Base-by-base conservation (phyloP, 2,888 invertebrate species). In the Choreutis nemorana region DNA sequence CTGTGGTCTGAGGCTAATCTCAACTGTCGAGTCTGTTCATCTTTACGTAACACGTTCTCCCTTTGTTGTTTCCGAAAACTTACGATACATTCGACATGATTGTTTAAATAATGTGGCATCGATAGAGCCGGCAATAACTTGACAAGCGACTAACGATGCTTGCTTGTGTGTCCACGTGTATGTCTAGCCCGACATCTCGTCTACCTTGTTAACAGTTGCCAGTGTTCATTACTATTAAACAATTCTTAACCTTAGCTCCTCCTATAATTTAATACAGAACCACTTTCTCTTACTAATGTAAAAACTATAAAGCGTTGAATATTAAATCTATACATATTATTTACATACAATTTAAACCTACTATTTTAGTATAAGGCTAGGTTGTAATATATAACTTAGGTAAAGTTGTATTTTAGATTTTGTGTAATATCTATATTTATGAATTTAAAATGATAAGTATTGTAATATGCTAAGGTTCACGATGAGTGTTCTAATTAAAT, bases 351-450 rank as follows among this genome's bases (percentile, higher is more conserved):
- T 55, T 49, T 66, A 63, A 62, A 62, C 46, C 60, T 67, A 73
- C 63, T 71, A 70, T 67, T 55, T 68, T 66, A 57, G 41, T 60
- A 32, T 73, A 70, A 71, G 61, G 35, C 55, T 72, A 71, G 58
- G 52, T 60, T 62, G 52, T 68, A 70, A 56, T 43, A 49, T 63
- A 60, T 59, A 57, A n/a, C n/a, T n/a, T n/a, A n/a, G 55, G 55
- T 43, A 56, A 55, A 54, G 60, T 60, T 62, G 66, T 70, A 62
- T 52, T 52, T 61, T 60, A 65, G 55, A 48, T 55, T 58, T 56
- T 58, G 45, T 55, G 45, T 68, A 63, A 66, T 61, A 61, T 72
- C 60, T 73, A 73, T 75, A 72, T 75, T 73, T 73, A 73, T 73
- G 62, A 68, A 55, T n/a, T 55, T 64, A 59, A 57, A 59, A 49